These are phyloP conservation scores for Rhogogaster chlorosoma DNA, from an alignment of 2,888 invertebrate genomes.

Conservation along the genomic window DNA sequence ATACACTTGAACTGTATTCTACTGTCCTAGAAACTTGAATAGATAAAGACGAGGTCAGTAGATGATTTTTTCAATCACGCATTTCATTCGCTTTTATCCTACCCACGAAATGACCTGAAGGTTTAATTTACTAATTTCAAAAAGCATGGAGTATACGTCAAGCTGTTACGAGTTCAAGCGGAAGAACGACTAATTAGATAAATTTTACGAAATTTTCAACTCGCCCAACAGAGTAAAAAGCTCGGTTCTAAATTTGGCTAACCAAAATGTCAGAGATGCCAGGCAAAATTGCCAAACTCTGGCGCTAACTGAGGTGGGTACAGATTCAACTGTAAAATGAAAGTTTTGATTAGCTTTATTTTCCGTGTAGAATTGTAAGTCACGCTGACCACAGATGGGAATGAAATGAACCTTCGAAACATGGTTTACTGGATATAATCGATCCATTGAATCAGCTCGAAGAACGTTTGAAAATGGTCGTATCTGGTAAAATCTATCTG, in stretches of 20 bases:
- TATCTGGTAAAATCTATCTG: neutral
- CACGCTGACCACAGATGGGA: neutral
- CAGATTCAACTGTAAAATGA: neutral
- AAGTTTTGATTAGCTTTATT: neutral
- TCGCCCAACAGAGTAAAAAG: neutral
- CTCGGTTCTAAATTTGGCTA: neutral
- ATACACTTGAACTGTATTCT: neutral
- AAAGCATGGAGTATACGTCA: neutral
- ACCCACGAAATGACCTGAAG: neutral
- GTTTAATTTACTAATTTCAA: neutral
- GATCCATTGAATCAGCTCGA: neutral
- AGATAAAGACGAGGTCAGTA: neutral
- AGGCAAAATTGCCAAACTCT: neutral
- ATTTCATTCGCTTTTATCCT: neutral
- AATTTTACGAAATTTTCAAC: neutral
- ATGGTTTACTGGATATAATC: neutral
- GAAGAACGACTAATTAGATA: neutral
- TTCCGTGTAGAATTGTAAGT: neutral
- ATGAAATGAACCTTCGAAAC: neutral
- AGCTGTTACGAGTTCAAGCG: neutral
- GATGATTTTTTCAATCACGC: neutral
- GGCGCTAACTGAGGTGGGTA: neutral
- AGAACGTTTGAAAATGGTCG: neutral
- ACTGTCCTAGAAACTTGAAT: neutral
- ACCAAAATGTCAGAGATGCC: neutral